These are phyloP conservation scores for Sericinus montela DNA, from an alignment of 2,888 invertebrate genomes.

Conservation along the genomic window DNA sequence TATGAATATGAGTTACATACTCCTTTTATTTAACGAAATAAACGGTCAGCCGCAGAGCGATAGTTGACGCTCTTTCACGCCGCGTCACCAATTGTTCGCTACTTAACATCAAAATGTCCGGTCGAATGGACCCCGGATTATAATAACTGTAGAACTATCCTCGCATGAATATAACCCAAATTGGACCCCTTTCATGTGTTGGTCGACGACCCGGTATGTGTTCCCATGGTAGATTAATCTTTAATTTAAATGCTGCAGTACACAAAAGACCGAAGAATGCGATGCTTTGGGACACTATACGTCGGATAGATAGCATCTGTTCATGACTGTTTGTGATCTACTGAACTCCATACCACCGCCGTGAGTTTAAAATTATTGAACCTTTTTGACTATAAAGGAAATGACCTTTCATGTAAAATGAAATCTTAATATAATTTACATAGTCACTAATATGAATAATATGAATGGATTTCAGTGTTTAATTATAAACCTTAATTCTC, in stretches of 20 bases:
- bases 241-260: slow-evolving; percentile 43
- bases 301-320: slow-evolving; percentile 23
- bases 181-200: slow-evolving; percentile 41
- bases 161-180: slow-evolving; percentile 45
- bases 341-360: background rate
- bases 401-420: too few species aligned
- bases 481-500: too few species aligned
- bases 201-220: slow-evolving; percentile 43
- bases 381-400: too few species aligned
- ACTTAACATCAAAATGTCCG: slow-evolving; percentile 40
- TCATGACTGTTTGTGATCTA: slow-evolving; percentile 17
- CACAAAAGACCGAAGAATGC: slow-evolving; percentile 28
- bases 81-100: slow-evolving; percentile 33
- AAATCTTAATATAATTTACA: too few species aligned
- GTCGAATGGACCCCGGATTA: background rate
- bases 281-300: slow-evolving; percentile 10
- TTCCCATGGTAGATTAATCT: slow-evolving; percentile 51
- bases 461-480: too few species aligned
- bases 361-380: background rate
- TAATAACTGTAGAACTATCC: slow-evolving; percentile 25
- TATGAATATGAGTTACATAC: too few species aligned
- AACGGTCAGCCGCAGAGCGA: too few species aligned
- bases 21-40: too few species aligned
- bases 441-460: too few species aligned
- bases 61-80: slow-evolving; percentile 48